phyloP scores from a whole-genome alignment of 2,888 invertebrate species.

The Plagiodera versicolora region DNA sequence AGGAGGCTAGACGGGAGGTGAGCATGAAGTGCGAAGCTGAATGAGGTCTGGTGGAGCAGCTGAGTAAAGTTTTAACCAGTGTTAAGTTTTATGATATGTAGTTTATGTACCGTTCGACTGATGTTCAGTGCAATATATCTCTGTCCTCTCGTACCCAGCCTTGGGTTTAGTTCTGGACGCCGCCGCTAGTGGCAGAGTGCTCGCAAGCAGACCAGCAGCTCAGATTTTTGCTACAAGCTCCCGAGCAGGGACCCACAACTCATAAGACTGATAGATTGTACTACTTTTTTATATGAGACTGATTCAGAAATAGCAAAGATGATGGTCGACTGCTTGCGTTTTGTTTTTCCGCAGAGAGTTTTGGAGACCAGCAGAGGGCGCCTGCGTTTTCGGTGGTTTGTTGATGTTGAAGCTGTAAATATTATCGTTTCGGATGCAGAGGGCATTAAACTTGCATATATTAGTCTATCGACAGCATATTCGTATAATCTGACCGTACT shows the following conservation, averaged over 20 bases:
- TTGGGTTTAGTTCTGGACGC: not conserved
- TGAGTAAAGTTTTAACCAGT: conserved; percentile 54
- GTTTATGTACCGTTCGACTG: conserved; percentile 52
- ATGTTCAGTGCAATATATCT: conserved; percentile 56
- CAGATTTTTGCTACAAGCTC: conserved; percentile 51
- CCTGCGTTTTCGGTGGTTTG: conserved; percentile 41
- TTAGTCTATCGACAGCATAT: not conserved
- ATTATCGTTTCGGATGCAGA: conserved; percentile 45
- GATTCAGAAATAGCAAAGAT: conserved; percentile 38
- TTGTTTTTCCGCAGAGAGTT: conserved; percentile 5
- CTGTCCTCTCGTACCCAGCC: conserved; percentile 39
- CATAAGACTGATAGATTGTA: conserved; percentile 54
- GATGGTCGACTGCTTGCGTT: conserved; percentile 20
- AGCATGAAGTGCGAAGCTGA: conserved; percentile 50
- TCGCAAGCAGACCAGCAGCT: conserved; percentile 43
- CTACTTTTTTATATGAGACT: conserved; percentile 45
- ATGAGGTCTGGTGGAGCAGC: conserved; percentile 38
- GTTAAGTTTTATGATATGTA: conserved; percentile 54
- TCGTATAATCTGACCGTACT: not conserved
- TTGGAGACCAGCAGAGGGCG: not conserved
- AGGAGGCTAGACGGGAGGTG: conserved; percentile 57
- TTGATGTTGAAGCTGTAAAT: conserved; percentile 52
- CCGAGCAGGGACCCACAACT: conserved; percentile 48
- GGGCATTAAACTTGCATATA: conserved; percentile 47
- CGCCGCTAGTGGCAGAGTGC: too few relatives aligned